These are phyloP conservation scores for Xestia sexstrigata DNA, from an alignment of 2,888 invertebrate genomes.

Conservation along the genomic window DNA sequence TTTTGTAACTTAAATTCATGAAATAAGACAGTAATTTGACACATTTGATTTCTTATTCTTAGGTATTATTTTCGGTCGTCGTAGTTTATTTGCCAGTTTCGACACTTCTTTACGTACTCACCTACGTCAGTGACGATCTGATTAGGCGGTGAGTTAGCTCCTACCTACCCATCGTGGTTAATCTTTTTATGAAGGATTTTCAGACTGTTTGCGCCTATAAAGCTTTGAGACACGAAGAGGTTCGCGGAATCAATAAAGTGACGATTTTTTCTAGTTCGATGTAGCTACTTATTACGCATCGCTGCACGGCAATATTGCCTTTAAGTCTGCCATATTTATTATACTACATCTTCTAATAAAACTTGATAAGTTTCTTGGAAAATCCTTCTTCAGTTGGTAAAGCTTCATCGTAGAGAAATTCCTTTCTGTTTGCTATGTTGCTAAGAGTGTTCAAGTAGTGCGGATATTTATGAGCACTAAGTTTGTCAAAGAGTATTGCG, in stretches of 20 bases:
- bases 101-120: not conserved
- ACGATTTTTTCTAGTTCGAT: not conserved
- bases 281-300: not conserved
- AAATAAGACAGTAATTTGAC: not conserved
- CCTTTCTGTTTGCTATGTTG: not conserved
- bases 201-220: not conserved
- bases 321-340: constrained; percentile 15
- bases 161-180: not conserved
- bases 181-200: not conserved
- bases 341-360: constrained; percentile 21
- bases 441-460: not conserved
- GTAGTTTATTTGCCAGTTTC: not conserved
- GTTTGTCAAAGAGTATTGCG: not conserved
- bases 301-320: not conserved
- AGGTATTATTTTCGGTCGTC: not conserved
- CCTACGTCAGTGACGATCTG: not conserved
- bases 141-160: not conserved
- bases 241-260: constrained; percentile 12
- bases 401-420: constrained; percentile 10
- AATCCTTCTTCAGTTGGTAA: not conserved
- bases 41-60: not conserved
- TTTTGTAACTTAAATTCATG: not conserved
- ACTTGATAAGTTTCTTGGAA: constrained; percentile 15
- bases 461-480: not conserved
- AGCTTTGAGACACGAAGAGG: not conserved